Conservation (phyloP, 2,888 invertebrate genomes). For the Lycia hirtaria region DNA sequence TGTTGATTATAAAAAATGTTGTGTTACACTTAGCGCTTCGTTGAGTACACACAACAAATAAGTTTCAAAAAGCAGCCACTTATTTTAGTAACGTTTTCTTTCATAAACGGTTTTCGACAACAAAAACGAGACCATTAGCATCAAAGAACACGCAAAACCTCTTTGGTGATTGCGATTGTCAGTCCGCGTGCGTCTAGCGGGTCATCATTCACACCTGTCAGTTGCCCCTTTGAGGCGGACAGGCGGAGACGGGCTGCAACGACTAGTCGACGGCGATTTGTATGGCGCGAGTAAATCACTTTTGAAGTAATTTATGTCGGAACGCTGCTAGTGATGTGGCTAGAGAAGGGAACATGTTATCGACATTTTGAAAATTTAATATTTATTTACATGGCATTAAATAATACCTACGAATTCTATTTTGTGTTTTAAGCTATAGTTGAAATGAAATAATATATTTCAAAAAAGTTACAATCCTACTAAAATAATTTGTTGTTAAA, state of each 20-base stretch:
- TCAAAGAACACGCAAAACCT: slow-evolving; percentile 63
- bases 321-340: slow-evolving; percentile 63
- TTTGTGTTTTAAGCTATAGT: too few species aligned
- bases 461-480: too few species aligned
- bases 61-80: slow-evolving; percentile 22
- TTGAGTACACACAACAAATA: slow-evolving; percentile 29
- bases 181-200: slow-evolving; percentile 65
- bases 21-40: slow-evolving; percentile 38
- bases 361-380: slow-evolving; percentile 4
- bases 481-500: too few species aligned
- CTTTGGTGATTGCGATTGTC: slow-evolving; percentile 68
- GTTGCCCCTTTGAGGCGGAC: slow-evolving; percentile 66
- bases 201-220: slow-evolving; percentile 75
- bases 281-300: slow-evolving; percentile 80
- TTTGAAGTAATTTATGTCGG: slow-evolving; percentile 80
- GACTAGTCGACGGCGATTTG: slow-evolving; percentile 75
- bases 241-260: slow-evolving; percentile 69
- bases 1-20: slow-evolving; percentile 47
- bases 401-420: neutral
- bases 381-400: neutral
- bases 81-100: slow-evolving; percentile 46
- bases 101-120: slow-evolving; percentile 46
- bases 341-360: slow-evolving; percentile 27
- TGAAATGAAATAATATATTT: too few species aligned
- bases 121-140: slow-evolving; percentile 66